Evolutionary conservation across 2,888 invertebrate genomes (phyloP).

Genomic region (Hermaeophaga mercurialis): DNA sequence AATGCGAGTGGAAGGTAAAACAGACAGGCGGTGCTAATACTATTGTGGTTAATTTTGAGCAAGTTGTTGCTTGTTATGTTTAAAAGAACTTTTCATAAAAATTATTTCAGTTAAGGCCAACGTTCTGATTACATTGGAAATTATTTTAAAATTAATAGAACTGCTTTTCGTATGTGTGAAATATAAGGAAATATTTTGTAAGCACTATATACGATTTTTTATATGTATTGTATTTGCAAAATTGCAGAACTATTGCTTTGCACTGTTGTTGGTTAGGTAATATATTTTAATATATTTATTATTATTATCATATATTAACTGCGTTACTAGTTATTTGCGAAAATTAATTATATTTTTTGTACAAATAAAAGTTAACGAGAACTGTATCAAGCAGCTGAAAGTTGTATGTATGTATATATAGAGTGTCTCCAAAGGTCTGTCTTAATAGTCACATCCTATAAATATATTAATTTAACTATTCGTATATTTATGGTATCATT

Average conservation of each 20-base stretch:
- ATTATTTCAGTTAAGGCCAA: constrained; percentile 19
- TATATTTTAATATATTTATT: constrained; percentile 50
- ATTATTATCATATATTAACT: constrained; percentile 45
- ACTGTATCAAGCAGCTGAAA: constrained; percentile 33
- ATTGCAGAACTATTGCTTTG: constrained; percentile 41
- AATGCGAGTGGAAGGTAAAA: constrained; percentile 27
- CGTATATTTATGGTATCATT: constrained; percentile 5
- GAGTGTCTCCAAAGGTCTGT: constrained; percentile 28
- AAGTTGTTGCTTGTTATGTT: constrained; percentile 49
- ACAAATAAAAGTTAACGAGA: constrained; percentile 40
- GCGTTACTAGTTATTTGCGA: constrained; percentile 49
- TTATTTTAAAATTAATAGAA: constrained; percentile 36
- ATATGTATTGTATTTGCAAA: constrained; percentile 33
- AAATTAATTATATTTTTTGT: constrained; percentile 48
- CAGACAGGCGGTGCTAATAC: constrained; percentile 50
- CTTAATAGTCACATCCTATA: neutral
- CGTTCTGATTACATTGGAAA: constrained; percentile 32
- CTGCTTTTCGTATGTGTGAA: constrained; percentile 52
- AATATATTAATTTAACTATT: neutral
- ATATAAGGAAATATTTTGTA: constrained; percentile 49
- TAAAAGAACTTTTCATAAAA: constrained; percentile 29
- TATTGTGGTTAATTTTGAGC: constrained; percentile 47
- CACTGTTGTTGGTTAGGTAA: constrained; percentile 55
- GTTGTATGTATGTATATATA: constrained; percentile 34
- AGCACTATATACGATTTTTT: constrained; percentile 47